Percentiles rank a stretch among this genome's conserved stretches.
phyloP scores from a whole-genome alignment of 2,797 vertebrate species.

The Rachycentron canadum region DNA sequence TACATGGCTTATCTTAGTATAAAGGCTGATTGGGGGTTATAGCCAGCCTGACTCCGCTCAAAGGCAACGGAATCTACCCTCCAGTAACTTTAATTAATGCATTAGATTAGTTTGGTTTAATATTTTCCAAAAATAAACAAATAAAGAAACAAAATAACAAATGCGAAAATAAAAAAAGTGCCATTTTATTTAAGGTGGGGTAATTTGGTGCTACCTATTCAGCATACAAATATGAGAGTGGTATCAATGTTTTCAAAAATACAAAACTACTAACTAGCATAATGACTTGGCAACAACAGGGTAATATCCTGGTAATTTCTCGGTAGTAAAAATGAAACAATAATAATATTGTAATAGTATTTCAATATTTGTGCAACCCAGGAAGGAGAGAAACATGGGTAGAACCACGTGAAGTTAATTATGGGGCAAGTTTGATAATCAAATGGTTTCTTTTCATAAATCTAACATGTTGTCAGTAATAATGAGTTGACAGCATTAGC shows the following conservation, averaged over 20 bases:
- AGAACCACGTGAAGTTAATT: too few relatives aligned
- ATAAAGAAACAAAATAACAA: too few relatives aligned
- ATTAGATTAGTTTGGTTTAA: background rate
- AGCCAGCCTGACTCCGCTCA: background rate
- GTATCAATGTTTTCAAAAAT: background rate
- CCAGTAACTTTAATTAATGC: background rate
- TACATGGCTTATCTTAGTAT: too few relatives aligned
- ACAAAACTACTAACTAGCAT: too few relatives aligned
- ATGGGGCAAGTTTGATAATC: too few relatives aligned
- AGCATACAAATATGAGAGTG: too few relatives aligned
- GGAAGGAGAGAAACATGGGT: too few relatives aligned
- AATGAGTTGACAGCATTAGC: background rate
- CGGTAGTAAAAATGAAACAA: background rate
- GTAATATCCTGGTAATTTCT: background rate
- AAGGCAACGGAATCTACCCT: background rate
- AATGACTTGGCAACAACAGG: too few relatives aligned
- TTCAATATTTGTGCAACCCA: background rate
- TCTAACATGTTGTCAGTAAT: background rate
- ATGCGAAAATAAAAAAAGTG: too few relatives aligned
- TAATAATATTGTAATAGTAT: background rate
- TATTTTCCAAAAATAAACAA: background rate
- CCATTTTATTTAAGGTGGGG: too few relatives aligned
- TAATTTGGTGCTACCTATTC: too few relatives aligned
- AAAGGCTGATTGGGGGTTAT: background rate
- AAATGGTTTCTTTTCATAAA: too few relatives aligned